Base-by-base conservation (phyloP, 1,140 invertebrate genomes). In the Drosophila kanapiae region DNA sequence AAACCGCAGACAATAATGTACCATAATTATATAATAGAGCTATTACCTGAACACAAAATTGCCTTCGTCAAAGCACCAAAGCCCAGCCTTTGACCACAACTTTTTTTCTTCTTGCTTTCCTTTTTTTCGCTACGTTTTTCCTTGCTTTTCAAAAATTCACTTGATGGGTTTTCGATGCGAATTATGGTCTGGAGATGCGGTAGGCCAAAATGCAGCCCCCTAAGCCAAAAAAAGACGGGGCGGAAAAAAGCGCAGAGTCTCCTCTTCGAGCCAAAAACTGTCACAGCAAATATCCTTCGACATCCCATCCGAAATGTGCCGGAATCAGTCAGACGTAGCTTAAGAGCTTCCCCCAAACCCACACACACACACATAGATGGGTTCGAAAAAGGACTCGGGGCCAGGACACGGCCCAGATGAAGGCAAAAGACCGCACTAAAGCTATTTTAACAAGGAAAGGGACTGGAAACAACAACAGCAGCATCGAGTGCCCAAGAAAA, bases 391-490 rank as follows among this genome's bases (percentile, higher is more conserved):
- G 80, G 76, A 60, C 54, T 58, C 31, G 49, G 45, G 59, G 27
- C 74, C 78, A 62, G 74, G 67, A 70, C 29, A 45, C 69, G 53
- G 64, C 40, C 79, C 69, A 79, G 54, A 56, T 78, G 60, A 49
- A 85, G 62, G 71, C 75, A 74, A 79, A 79, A 65, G 51, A 67
- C 64, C 64, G 69, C 60, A 70, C 68, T 78, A 88, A 84, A 88
- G 85, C 80, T 88, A 88, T 88, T 88, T 88, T 88, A 90, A 90
- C 84, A 90, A 88, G 85, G 75, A 82, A 87, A 90, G 84, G 83
- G 83, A 78, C 75, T 75, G 75, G 70, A 67, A 82, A 86, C 78
- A 79, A 75, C 59, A 65, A 57, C 70, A 79, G 29, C 64, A 48
- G 42, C 27, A n/a, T 16, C 60, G 45, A 61, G 16, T 18, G 40